phyloP scores from a whole-genome alignment of 1,140 invertebrate genomes.

The Tetramorium parvispinum region DNA sequence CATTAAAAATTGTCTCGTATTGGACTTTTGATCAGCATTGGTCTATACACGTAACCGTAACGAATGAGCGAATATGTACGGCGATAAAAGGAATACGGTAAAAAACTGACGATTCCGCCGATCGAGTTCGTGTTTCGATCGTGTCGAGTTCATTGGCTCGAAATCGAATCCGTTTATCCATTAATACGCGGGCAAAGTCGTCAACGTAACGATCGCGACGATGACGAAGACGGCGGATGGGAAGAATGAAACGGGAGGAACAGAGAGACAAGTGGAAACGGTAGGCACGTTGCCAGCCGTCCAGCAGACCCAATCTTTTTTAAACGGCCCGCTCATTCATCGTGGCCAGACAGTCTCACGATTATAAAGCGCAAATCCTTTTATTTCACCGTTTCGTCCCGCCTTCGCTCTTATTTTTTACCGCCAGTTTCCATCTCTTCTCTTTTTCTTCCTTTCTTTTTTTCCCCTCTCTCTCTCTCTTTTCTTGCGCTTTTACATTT shows the following conservation, averaged over 20 bases:
- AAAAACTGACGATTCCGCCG: constrained; percentile 40
- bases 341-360: constrained; percentile 78
- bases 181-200: constrained; percentile 66
- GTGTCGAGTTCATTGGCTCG: constrained; percentile 58
- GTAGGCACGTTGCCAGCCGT: constrained; percentile 69
- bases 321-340: constrained; percentile 77
- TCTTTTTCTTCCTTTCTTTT: constrained; percentile 1
- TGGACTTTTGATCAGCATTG: constrained; percentile 26
- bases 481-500: constrained; percentile 55
- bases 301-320: constrained; percentile 76
- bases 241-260: background rate
- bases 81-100: constrained; percentile 21
- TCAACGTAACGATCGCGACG: constrained; percentile 59
- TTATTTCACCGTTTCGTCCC: constrained; percentile 75
- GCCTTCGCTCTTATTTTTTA: constrained; percentile 72
- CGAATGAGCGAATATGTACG: constrained; percentile 35
- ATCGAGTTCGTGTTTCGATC: constrained; percentile 59
- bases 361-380: constrained; percentile 79
- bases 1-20: constrained; percentile 57
- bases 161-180: constrained; percentile 66
- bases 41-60: constrained; percentile 24
- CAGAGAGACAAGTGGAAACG: constrained; percentile 41
- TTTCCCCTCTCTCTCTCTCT: constrained; percentile 7
- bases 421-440: constrained; percentile 44
- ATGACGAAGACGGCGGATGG: constrained; percentile 11